Conservation (phyloP, 2,888 invertebrate species). For the Chironomus riparius region DNA sequence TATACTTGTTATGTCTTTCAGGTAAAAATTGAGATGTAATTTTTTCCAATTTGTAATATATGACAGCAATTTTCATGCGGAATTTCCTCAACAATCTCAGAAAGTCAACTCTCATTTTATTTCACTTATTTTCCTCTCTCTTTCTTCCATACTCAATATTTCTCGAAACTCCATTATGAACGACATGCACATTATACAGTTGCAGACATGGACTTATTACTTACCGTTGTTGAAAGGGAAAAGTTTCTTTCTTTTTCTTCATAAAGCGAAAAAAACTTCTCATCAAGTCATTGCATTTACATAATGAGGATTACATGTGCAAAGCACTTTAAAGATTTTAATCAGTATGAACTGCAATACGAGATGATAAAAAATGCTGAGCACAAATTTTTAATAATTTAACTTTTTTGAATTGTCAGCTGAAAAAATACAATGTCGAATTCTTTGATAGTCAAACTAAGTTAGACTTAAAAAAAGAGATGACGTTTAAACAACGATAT, state of each 20-base stretch:
- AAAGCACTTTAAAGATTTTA: neutral
- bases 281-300: neutral
- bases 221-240: neutral
- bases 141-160: neutral
- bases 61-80: conserved; percentile 1
- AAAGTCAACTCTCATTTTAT: neutral
- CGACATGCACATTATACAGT: neutral
- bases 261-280: too few relatives aligned
- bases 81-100: neutral
- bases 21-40: too few relatives aligned
- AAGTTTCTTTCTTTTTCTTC: neutral
- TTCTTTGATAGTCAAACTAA: too few relatives aligned
- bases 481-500: too few relatives aligned
- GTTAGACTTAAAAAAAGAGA: too few relatives aligned
- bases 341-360: neutral
- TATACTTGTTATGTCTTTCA: neutral
- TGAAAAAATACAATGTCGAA: too few relatives aligned
- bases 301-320: conserved; percentile 12
- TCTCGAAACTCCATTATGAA: too few relatives aligned
- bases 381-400: too few relatives aligned
- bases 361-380: too few relatives aligned
- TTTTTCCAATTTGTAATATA: neutral
- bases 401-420: too few relatives aligned
- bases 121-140: neutral
- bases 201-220: neutral